Base-by-base conservation (phyloP, 2,797 vertebrate genomes). In the Momotus momota region DNA sequence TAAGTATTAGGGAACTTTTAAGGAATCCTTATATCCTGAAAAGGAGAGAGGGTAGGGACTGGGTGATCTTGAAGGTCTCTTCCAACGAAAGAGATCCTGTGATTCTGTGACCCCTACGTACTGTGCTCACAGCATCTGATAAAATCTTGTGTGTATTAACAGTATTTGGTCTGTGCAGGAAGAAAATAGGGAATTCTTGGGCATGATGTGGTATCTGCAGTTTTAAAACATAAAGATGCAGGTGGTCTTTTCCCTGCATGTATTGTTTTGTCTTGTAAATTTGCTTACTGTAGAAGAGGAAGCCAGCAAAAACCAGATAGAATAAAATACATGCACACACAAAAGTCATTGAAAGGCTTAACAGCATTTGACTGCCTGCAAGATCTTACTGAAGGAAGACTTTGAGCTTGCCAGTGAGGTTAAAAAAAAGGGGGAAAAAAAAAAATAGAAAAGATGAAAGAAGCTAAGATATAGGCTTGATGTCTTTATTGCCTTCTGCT, bases 401-500 rank as follows among this genome's bases (percentile, higher is more conserved):
- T 86, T 89, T 82, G 82, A 71, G 73, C 18, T 93, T 64, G 81
- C 55, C 61, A 38, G 52, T 26, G 48, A 67, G 46, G 29, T 65
- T 52, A 33, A 46, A 81, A 74, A 82, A 49, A 26, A 8, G 2
- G 0, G 1, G 6, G 0, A 0, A 35, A 35, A 35, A 35, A 38
- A 46, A 31, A 52, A 10, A 3, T 2, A 7, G 9, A 35, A 51
- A 73, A 67, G 33, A 95, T 90, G 73, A 93, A 91, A 92, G 89
- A 64, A 73, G 54, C 14, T 72, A 87, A 75, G 81, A 93, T 90
- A 61, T 40, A 92, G 54, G 29, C 45, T 84, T 92, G 35, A 40
- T 79, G 35, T n/a, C 49, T 79, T 94, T 78, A 77, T 82, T 87
- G 61, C 65, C 25, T 82, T 83, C 84, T 92, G 88, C 67, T 88